Evolutionary conservation across 2,888 invertebrate species (phyloP), one percentile per base, ranked within the genome.

Genomic region (Heliconius aoede): DNA sequence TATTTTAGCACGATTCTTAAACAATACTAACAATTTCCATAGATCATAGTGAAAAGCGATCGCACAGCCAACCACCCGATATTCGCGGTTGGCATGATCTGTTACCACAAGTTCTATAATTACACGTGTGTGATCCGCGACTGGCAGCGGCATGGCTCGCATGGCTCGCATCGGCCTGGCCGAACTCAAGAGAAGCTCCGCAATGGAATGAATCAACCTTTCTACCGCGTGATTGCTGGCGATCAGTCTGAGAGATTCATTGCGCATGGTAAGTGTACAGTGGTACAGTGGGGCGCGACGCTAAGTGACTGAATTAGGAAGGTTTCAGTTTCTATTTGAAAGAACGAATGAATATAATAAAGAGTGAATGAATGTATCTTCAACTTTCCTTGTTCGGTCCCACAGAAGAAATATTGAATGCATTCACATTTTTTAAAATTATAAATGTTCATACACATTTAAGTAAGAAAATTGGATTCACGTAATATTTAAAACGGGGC

Each of bases 21-120:
- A 46, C 18, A 18, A 46, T 18, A 18, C 4, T 46, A 4, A 15
- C 46, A 55, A 55, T 7, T 55, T n/a, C 32, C 5, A 24, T 79
- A 87, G 88, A 67, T 83, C 13, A 69, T 78, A 26, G 76, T 83
- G 11, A 87, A 86, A 72, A 81, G 78, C 51, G 89, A 85, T 64
- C 74, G 77, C 2, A 78, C 84, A 24, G 51, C 75, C 13, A 82
- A 96, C 3, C 15, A 36, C 8, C 36, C 71, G 5, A 88, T 92
- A 81, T 97, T 92, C 85, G 96, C 96, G 0, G 95, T 97, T 26
- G 97, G 97, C 7, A 95, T 97, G 95, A 95, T 97, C 28, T 96
- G 97, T 95, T 94, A 89, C 73, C 96, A 97, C 85, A 92, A 92
- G 81, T 88, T 94, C 67, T 95, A 95, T 78, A 89, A 95, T 79